Evolutionary conservation across 2,888 invertebrate species (phyloP).

Genomic region (Drosophila kuntzei): DNA sequence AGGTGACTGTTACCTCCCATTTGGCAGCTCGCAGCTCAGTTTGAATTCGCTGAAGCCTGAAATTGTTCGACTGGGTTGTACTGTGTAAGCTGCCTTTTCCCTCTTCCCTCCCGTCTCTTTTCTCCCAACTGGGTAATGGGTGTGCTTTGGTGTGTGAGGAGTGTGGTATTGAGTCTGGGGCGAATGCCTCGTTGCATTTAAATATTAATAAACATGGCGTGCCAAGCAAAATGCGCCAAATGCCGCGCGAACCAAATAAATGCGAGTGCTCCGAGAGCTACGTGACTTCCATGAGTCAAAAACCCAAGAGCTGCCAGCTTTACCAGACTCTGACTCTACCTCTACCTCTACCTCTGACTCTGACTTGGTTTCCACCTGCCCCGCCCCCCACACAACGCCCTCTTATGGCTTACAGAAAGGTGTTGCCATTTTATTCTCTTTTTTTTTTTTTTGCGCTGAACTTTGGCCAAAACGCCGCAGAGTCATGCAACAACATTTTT

Average conservation of each 20-base stretch:
- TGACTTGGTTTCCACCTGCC: slow-evolving; percentile 21
- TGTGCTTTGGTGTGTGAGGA: neutral
- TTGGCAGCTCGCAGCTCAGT: slow-evolving; percentile 43
- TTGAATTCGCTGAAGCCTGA: slow-evolving; percentile 69
- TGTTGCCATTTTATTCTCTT: slow-evolving; percentile 48
- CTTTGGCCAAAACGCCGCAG: slow-evolving; percentile 71
- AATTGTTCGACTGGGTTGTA: slow-evolving; percentile 67
- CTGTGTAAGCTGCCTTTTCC: slow-evolving; percentile 13
- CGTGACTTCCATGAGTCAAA: slow-evolving; percentile 77
- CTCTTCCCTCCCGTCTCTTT: neutral
- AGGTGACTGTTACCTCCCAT: slow-evolving; percentile 29
- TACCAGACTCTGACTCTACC: neutral
- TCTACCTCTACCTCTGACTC: neutral
- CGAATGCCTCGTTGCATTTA: slow-evolving; percentile 80
- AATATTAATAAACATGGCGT: slow-evolving; percentile 82
- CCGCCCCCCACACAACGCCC: slow-evolving; percentile 29
- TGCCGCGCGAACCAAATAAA: slow-evolving; percentile 64
- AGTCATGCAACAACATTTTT: slow-evolving; percentile 68
- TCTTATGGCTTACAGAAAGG: slow-evolving; percentile 21
- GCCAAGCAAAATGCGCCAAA: slow-evolving; percentile 73
- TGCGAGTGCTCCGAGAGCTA: slow-evolving; percentile 52
- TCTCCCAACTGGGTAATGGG: slow-evolving; percentile 8
- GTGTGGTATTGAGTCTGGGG: slow-evolving; percentile 51
- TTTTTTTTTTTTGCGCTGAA: slow-evolving; percentile 47
- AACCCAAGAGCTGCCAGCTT: slow-evolving; percentile 29